Base-by-base conservation (phyloP, 2,797 vertebrate species). In the Kryptopterus vitreolus region DNA sequence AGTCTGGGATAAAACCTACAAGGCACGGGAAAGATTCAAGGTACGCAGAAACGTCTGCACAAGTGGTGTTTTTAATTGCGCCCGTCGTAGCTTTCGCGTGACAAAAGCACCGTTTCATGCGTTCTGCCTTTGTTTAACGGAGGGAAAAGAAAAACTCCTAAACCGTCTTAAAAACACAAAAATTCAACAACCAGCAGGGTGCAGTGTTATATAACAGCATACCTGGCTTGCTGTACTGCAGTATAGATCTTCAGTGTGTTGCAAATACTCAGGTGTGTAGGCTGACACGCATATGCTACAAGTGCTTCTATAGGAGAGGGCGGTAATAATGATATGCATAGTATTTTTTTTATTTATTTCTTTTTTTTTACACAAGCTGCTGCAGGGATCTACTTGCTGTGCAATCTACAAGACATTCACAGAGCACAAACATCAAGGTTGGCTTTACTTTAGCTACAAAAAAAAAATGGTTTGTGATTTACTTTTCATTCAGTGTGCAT, bases 1-100 rank as follows among this genome's bases (percentile, higher is more conserved):
- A 86, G 46, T 87, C 85, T 87, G 87, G 89, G 78, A 76, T 82
- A 79, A 87, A 81, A 72, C 48, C n/a, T 76, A n/a, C 78, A 61
- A 0, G 9, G 10, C 26, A 43, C 20, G 13, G 57, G 71, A 38
- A 75, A 53, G 63, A 59, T 55, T 29, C 38, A 65, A 43, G 11
- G 7, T 20, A 59, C 26, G 4, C 46, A 10, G 4, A 31, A 24
- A 78, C 52, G 65, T 68, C 52, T 61, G 22, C 53, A 48, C 63
- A 43, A 12, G 55, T 61, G 70, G 8, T 78, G 52, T 9, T 61
- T 31, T 69, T 57, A 68, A 79, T 48, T 82, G 61, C 31, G 76
- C n/a, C n/a, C 20, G 62, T 26, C 15, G 26, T n/a, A 43, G 18
- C 24, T 12, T 26, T 16, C 48, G 29, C 8, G 35, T 73, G 48